Percentiles rank a stretch among this genome's conserved stretches.
Conservation (phyloP, 1,140 invertebrate species). For the Nautilus pompilius region DNA sequence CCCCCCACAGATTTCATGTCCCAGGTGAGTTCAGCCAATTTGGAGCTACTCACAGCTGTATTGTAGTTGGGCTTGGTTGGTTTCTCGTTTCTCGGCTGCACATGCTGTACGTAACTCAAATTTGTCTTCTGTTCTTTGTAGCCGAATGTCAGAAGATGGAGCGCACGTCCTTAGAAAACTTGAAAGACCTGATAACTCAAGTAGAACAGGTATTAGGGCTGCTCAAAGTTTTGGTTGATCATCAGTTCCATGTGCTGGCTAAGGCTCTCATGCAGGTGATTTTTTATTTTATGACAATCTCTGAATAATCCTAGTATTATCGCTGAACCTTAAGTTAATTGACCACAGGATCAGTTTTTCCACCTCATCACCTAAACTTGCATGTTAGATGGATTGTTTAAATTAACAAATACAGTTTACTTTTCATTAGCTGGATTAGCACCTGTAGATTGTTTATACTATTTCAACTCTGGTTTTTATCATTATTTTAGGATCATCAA, state of each 20-base stretch:
- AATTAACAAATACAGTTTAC: background rate
- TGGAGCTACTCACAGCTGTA: too few relatives aligned
- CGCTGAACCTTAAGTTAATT: background rate
- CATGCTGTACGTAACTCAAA: background rate
- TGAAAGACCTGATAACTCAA: conserved; percentile 75
- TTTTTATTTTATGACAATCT: background rate
- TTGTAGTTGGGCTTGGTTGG: too few relatives aligned
- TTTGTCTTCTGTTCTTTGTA: conserved; percentile 13
- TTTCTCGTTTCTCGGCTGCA: background rate
- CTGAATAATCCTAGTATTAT: too few relatives aligned
- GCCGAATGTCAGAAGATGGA: conserved; percentile 56
- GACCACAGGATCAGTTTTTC: background rate
- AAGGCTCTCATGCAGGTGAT: conserved; percentile 59
- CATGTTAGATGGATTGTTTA: conserved; percentile 7
- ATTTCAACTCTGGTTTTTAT: too few relatives aligned
- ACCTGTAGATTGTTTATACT: too few relatives aligned
- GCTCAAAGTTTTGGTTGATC: conserved; percentile 91
- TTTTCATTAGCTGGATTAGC: conserved; percentile 9
- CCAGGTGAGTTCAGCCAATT: too few relatives aligned
- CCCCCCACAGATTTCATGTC: too few relatives aligned
- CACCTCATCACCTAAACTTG: background rate
- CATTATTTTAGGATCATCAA: conserved; percentile 63
- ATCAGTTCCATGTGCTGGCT: conserved; percentile 82
- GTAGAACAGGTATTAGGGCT: conserved; percentile 85
- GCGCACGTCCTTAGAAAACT: conserved; percentile 71